phyloP scores from a whole-genome alignment of 2,797 vertebrate species.

The Knipowitschia caucasica region DNA sequence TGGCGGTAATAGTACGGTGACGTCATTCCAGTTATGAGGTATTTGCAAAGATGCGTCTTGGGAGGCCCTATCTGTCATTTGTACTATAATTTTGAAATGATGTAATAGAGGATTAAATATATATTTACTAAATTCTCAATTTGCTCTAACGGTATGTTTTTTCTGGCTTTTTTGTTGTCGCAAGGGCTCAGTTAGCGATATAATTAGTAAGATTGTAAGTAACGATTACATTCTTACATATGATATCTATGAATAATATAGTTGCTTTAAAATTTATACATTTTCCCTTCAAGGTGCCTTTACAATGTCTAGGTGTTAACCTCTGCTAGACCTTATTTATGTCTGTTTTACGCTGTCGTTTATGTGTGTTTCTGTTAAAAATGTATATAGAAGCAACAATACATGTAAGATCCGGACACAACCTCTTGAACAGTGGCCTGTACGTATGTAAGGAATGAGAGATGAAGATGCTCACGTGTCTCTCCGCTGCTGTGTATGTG shows the following conservation, averaged over 20 bases:
- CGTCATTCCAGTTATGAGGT: conserved; percentile 7
- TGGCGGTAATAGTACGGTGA: conserved; percentile 8
- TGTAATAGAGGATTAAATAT: background rate
- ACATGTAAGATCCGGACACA: background rate
- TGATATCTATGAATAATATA: background rate
- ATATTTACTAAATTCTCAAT: background rate
- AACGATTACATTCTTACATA: background rate
- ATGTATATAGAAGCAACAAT: background rate
- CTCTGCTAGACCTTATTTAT: background rate
- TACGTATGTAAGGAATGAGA: conserved; percentile 14
- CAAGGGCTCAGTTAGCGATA: too few relatives aligned
- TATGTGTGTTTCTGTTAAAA: background rate
- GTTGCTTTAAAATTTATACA: background rate
- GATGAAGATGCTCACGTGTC: conserved; percentile 19
- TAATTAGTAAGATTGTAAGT: too few relatives aligned
- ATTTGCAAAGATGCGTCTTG: background rate
- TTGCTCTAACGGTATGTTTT: background rate
- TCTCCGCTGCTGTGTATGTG: conserved; percentile 21
- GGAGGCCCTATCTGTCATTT: background rate
- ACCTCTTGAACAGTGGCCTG: background rate
- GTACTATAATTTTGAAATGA: background rate
- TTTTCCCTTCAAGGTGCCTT: background rate
- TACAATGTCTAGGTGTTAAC: background rate
- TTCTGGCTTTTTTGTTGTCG: background rate
- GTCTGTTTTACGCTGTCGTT: too few relatives aligned